These are phyloP conservation scores for Bos indicus DNA, from an alignment of 2,113 vertebrate species.

Conservation along the genomic window DNA sequence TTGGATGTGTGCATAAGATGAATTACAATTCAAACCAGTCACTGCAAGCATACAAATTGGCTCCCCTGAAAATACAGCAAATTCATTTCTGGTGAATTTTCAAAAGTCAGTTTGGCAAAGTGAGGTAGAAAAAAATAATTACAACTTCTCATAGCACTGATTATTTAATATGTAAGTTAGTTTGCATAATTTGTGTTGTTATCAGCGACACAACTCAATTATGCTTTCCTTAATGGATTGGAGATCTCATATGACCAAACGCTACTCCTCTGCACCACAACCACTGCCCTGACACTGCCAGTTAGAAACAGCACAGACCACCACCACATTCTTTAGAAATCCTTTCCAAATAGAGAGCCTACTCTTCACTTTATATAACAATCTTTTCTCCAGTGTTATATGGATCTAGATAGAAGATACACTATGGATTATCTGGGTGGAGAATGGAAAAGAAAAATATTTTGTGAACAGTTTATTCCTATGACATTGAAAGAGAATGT, in stretches of 20 bases:
- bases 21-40: conserved; percentile 51
- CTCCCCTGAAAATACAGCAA: conserved; percentile 13
- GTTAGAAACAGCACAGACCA: neutral
- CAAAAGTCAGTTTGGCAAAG: conserved; percentile 21
- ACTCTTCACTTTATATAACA: neutral
- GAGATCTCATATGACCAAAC: neutral
- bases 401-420: neutral
- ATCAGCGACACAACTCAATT: neutral
- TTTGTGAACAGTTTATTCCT: neutral
- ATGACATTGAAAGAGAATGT: neutral
- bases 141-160: neutral
- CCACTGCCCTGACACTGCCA: neutral
- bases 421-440: neutral
- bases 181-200: neutral
- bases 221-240: neutral
- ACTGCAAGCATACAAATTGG: neutral
- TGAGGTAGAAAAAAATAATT: neutral
- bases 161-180: neutral
- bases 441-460: neutral
- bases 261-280: neutral
- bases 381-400: neutral
- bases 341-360: neutral
- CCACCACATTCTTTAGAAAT: neutral
- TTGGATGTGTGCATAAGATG: conserved; percentile 50
- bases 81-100: neutral